A percentile compares a stretch with the other conserved stretches of the same genome.
Evolutionary conservation across 2,888 invertebrate species (phyloP).

Genomic region (Cryptocephalus moraei): DNA sequence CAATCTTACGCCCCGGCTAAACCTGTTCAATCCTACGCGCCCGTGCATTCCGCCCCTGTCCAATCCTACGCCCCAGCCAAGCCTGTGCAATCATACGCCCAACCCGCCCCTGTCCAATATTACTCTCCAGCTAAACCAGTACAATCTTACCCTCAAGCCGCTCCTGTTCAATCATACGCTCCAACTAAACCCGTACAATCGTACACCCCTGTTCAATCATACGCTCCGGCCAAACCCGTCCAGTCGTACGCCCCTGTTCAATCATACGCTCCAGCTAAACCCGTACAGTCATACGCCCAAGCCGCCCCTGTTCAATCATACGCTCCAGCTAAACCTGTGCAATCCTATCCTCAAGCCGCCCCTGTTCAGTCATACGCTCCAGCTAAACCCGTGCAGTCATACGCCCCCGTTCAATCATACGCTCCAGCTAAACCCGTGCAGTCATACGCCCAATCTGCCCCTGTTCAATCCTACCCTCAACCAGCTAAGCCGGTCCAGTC

Average conservation of each 20-base stretch:
- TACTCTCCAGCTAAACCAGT: background rate
- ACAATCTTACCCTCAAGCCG: conserved; percentile 2
- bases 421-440: conserved; percentile 1
- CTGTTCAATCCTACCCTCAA: background rate
- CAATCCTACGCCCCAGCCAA: conserved; percentile 1
- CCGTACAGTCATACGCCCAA: conserved; percentile 1
- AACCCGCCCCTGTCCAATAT: background rate
- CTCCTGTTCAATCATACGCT: conserved; percentile 6
- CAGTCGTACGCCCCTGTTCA: conserved; percentile 3
- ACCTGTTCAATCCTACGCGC: conserved; percentile 7
- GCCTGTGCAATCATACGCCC: background rate
- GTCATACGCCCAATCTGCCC: conserved; percentile 2
- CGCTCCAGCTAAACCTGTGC: background rate
- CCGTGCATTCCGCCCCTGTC: no score
- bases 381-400: background rate
- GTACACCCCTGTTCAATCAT: conserved; percentile 1
- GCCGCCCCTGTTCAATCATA: conserved; percentile 5
- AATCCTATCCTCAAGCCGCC: background rate
- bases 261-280: conserved; percentile 3
- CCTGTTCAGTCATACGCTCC: background rate
- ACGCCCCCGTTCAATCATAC: conserved; percentile 5
- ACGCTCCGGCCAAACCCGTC: background rate
- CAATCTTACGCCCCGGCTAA: conserved; percentile 12
- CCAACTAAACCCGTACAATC: background rate
- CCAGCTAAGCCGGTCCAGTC: conserved; percentile 1